A percentile compares a stretch with the other conserved stretches of the same genome.
Evolutionary conservation across 2,797 vertebrate genomes (phyloP).

Genomic region (Lemur catta): DNA sequence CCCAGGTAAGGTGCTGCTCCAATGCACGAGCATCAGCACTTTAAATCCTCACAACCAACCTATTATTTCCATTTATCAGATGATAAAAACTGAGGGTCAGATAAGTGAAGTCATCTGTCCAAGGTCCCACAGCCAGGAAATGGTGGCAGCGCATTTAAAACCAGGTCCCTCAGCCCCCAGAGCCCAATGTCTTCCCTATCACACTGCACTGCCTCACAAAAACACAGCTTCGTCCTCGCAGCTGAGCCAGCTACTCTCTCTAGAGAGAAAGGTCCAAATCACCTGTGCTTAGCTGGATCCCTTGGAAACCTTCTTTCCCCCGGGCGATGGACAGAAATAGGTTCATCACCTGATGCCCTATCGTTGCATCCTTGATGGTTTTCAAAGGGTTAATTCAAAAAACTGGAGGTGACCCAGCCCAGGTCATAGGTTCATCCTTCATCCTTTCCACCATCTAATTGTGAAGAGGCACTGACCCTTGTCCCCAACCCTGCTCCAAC

Average conservation of each 20-base stretch:
- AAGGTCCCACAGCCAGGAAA: neutral
- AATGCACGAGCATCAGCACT: neutral
- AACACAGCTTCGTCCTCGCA: neutral
- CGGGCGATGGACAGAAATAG: constrained; percentile 8
- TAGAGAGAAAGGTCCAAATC: neutral
- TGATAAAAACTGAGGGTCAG: neutral
- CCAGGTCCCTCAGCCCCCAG: neutral
- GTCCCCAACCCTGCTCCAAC: neutral
- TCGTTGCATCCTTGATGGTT: neutral
- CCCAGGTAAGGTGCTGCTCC: neutral
- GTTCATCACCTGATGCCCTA: neutral
- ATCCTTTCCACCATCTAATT: neutral
- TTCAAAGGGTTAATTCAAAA: constrained; percentile 3
- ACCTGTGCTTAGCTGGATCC: neutral
- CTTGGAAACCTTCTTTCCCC: constrained; percentile 33
- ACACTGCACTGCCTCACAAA: neutral
- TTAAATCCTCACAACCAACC: neutral
- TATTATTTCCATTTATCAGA: neutral
- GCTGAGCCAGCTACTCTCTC: neutral
- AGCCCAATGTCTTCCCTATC: neutral
- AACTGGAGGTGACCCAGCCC: neutral
- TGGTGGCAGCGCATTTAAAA: neutral
- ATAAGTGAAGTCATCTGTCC: neutral
- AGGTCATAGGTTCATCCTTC: neutral
- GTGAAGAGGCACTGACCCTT: neutral